Percentiles rank a stretch among this genome's conserved stretches.
These are phyloP conservation scores for Leptatherina wallacei DNA, from an alignment of 2,797 vertebrate genomes.

Conservation along the genomic window DNA sequence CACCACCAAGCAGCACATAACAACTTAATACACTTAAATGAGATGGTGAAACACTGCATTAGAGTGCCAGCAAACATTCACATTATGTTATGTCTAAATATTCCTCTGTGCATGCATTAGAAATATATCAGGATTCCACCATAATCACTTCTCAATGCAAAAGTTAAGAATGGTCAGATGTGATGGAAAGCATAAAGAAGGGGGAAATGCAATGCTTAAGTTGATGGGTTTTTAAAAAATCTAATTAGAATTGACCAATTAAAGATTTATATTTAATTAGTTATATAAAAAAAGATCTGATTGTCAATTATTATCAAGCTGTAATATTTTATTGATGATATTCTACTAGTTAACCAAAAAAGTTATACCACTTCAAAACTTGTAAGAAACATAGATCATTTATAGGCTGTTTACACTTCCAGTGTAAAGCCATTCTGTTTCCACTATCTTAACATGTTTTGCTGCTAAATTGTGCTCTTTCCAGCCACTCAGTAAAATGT, in stretches of 20 bases:
- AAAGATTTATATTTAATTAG: background rate
- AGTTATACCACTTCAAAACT: background rate
- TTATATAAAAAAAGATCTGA: background rate
- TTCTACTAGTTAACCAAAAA: background rate
- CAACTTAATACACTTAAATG: background rate
- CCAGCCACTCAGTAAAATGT: conserved; percentile 25
- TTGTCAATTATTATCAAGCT: background rate
- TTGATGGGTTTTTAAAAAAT: background rate
- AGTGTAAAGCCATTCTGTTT: conserved; percentile 1
- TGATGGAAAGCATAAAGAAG: background rate
- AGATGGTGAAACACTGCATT: background rate
- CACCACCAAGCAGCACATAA: too few species aligned
- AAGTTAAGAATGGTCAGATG: background rate
- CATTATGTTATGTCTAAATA: background rate
- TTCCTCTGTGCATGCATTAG: background rate
- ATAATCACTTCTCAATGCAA: background rate
- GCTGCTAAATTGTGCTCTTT: background rate
- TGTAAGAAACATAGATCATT: background rate
- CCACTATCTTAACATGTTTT: background rate
- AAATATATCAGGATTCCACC: background rate
- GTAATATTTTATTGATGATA: background rate
- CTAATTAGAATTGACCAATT: background rate
- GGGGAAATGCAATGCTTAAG: background rate
- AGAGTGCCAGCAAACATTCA: background rate
- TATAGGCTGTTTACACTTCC: background rate